Evolutionary conservation across 2,113 vertebrate genomes (phyloP), one percentile per base, ranked within the genome.

Genomic region (Chascanopsetta lugubris): DNA sequence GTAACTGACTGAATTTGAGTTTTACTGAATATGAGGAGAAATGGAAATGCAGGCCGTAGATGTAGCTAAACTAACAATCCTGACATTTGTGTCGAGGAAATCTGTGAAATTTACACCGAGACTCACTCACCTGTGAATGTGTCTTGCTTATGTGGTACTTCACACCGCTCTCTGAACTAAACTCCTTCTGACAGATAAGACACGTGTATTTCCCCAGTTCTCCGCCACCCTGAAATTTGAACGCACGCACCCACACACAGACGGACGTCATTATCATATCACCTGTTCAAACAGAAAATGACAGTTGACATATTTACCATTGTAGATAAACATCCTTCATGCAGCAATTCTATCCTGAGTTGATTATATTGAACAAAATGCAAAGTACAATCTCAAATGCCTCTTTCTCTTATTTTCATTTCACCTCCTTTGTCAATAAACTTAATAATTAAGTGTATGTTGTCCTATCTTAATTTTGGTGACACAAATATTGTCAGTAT

Each of bases 121-220:
- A 57, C 4, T 46, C 34, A 83, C 94, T 88, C 88, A 99, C 97
- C 97, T 98, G 96, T 0, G 96, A 94, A 47, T 99, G 97, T 69
- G 96, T 95, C 90, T 98, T 99, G 87, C 95, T 94, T 84, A 99
- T 99, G 90, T 99, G 97, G 87, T 99, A 99, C 80, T 99, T 99
- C 61, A 99, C 97, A 0, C 97, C 97, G 0, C 97, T 99, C 82
- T 99, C 97, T 0, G 97, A 99, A 92, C 94, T 96, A 84, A 99
- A 99, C 87, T 98, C 96, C 88, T 98, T 99, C 80, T 98, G 94
- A 84, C 97, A 99, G 83, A 99, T 94, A 45, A 99, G 89, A 82
- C 97, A 99, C 40, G 89, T 90, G 77, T 99, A 99, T 87, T 99
- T 98, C 17, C 96, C 97, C 72, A 95, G 93, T 1, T 92, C 93